Conservation (phyloP, 2,113 vertebrate genomes). For the Choloepus hoffmanni region DNA sequence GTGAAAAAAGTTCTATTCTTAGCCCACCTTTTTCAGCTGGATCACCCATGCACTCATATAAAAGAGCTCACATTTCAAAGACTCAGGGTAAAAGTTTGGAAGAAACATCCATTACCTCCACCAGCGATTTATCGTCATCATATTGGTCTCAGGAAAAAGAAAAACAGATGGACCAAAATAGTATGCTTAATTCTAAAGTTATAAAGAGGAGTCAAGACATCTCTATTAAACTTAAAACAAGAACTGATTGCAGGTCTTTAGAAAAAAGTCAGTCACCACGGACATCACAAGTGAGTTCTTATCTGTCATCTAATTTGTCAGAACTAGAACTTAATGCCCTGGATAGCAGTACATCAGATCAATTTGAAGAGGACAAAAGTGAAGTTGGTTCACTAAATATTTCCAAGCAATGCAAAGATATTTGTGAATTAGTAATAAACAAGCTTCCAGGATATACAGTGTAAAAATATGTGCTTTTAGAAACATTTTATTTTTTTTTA, state of each 20-base stretch:
- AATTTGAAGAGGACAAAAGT: constrained; percentile 80
- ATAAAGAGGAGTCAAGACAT: constrained; percentile 48
- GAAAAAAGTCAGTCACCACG: constrained; percentile 79
- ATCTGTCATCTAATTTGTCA: constrained; percentile 75
- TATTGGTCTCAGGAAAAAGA: constrained; percentile 64
- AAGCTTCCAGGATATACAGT: constrained; percentile 95
- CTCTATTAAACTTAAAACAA: constrained; percentile 58
- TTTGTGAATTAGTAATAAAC: constrained; percentile 91
- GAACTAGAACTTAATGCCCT: constrained; percentile 78
- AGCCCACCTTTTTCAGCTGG: constrained; percentile 86
- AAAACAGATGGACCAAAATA: background rate
- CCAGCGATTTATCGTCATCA: constrained; percentile 60
- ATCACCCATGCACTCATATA: constrained; percentile 87
- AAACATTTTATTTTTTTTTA: constrained; percentile 45
- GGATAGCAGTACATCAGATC: constrained; percentile 77
- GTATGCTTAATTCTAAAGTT: constrained; percentile 1
- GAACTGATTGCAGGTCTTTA: constrained; percentile 66
- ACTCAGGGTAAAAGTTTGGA: constrained; percentile 77
- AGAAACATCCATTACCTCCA: constrained; percentile 78
- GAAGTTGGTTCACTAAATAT: constrained; percentile 85
- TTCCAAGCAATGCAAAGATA: constrained; percentile 89
- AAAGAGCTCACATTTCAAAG: constrained; percentile 82
- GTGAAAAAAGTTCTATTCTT: constrained; percentile 79
- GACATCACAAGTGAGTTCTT: constrained; percentile 84
- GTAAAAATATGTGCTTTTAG: constrained; percentile 79